Evolutionary conservation across 2,797 vertebrate species (phyloP), one percentile per base, ranked within the genome.

Genomic region (Pangasius macronema): DNA sequence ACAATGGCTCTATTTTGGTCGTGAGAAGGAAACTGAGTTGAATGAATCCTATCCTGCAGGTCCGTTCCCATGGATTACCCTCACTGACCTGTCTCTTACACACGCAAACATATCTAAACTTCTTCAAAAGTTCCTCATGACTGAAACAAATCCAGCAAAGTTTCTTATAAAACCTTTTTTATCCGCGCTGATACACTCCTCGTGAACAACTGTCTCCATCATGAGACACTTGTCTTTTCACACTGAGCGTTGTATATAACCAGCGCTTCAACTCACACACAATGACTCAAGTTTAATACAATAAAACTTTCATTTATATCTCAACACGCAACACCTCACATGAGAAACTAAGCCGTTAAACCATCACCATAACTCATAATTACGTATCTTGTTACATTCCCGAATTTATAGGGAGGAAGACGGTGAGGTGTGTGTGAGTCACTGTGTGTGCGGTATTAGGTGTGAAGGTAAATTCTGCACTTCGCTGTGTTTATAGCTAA

Each of bases 1-100:
- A 99, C 98, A 99, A 99, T 99, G 96, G 97, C 95, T 96, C 98
- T 99, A 99, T 99, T 99, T 99, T 98, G 96, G 97, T 97, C 95
- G 94, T 91, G 95, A 94, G 96, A 96, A 99, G 98, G 98, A 99
- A 99, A 96, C 95, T 91, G 93, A 97, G 96, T 98, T 99, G 98
- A 99, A 99, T 99, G 98, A 99, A 97, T 98, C 97, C 97, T 98
- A 99, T 99, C 98, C 98, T 99, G 97, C 95, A 97, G 94, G 95
- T 96, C 95, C 93, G 98, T 99, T 99, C 98, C 98, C 98, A 99
- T 98, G 98, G 98, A 97, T 97, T 96, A 93, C 94, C 97, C 97
- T 96, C 97, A 97, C 97, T 97, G 87, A 88, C 87, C 87, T 85
- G 79, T 83, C 88, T 86, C 88, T 86, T 36, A 82, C 81, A 86